Evolutionary conservation across 2,888 invertebrate genomes (phyloP), one percentile per base, ranked within the genome.

Genomic region (Protophormia terraenovae): DNA sequence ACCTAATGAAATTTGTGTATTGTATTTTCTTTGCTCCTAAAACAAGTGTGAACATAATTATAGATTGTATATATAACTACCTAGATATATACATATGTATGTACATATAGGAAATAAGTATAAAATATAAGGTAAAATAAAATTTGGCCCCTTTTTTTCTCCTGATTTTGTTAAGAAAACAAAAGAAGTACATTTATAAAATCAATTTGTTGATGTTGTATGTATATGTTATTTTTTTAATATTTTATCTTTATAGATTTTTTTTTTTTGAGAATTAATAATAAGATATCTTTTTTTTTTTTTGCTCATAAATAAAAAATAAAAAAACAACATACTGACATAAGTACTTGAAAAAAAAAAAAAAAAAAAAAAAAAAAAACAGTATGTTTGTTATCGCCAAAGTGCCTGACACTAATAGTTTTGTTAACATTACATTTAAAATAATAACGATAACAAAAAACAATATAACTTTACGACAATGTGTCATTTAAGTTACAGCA

Each of bases 361-460:
- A 38, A 35, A 10, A 14, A 41, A 14, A 41, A 12, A 8, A 41
- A 41, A 41, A 14, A 12, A 12, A 35, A 58, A 45, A n/a, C n/a
- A n/a, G n/a, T n/a, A n/a, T n/a, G n/a, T n/a, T n/a, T 41, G 72
- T 73, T 73, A 73, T 73, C 72, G 14, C 55, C 60, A 10, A 58
- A 29, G 19, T 60, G 32, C 50, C 62, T 60, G 73, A 62, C 62
- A 73, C 50, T 62, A 50, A 50, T 60, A 73, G 58, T 73, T 47
- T 47, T 73, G 73, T 62, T 47, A 73, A 73, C 60, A 73, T 60
- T 47, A 58, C 60, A 62, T 32, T 71, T 71, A 14, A 38, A 35
- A 35, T 38, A 53, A 50, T 22, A 50, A 53, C 6, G 3, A 69
- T 22, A 22, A 53, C 12, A 45, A n/a, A n/a, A n/a, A n/a, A 50